Percentiles rank a stretch among this genome's conserved stretches.
Evolutionary conservation across 2,797 vertebrate genomes (phyloP).

Genomic region (Sphenopsis melanotis): DNA sequence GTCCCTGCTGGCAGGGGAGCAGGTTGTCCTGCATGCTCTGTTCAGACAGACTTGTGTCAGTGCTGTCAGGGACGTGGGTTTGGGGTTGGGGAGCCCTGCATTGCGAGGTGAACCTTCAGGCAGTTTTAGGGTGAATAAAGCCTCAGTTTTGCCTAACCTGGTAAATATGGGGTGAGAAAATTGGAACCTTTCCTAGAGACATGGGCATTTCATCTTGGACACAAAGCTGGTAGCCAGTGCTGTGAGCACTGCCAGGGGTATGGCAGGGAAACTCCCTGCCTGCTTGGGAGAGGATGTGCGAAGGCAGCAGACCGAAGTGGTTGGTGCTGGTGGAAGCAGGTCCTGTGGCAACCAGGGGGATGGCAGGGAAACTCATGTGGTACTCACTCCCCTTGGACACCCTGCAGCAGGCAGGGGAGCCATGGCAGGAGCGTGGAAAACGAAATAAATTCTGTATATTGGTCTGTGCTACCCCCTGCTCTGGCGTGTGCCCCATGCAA

Average conservation of each 20-base stretch:
- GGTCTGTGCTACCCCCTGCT: neutral
- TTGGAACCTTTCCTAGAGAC: neutral
- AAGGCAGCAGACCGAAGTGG: neutral
- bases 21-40: fast-evolving
- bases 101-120: neutral
- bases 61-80: neutral
- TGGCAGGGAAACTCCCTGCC: neutral
- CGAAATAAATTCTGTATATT: neutral
- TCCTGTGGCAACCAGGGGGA: fast-evolving
- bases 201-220: neutral
- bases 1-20: neutral
- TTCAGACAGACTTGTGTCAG: neutral
- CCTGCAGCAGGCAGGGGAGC: fast-evolving
- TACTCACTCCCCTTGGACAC: fast-evolving
- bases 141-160: neutral
- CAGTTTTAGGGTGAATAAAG: neutral
- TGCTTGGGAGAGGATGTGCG: neutral
- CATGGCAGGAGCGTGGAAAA: fast-evolving
- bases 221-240: neutral
- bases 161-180: neutral
- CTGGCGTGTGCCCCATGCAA: fast-evolving
- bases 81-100: neutral
- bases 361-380: neutral
- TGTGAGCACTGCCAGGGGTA: neutral
- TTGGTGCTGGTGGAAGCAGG: neutral